Evolutionary conservation across 2,888 invertebrate genomes (phyloP).

Genomic region (Matsumyia berberina): DNA sequence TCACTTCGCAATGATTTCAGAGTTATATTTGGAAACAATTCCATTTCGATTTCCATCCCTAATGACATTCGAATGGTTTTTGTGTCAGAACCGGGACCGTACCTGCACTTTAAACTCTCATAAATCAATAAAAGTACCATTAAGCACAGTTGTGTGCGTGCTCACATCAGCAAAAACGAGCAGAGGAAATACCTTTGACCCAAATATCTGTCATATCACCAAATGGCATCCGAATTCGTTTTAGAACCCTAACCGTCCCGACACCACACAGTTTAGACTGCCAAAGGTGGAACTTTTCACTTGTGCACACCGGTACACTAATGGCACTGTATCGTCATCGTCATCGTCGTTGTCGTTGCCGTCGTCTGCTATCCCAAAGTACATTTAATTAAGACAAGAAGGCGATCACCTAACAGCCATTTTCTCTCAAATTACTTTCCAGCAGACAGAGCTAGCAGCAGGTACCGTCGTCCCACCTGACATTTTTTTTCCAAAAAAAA

Average conservation of each 20-base stretch:
- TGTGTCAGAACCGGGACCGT: background rate
- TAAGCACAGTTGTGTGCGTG: constrained; percentile 18
- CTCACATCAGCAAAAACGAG: background rate
- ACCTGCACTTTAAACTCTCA: constrained; percentile 13
- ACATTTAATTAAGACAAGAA: constrained; percentile 66
- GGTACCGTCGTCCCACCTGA: background rate
- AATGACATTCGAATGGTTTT: constrained; percentile 19
- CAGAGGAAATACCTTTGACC: constrained; percentile 6
- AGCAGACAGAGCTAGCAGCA: background rate
- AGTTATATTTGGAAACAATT: no score
- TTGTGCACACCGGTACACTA: constrained; percentile 3
- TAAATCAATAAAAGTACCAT: constrained; percentile 45
- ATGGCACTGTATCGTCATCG: constrained; percentile 16
- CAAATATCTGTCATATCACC: constrained; percentile 11
- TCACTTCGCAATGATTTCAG: no score
- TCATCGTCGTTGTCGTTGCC: background rate
- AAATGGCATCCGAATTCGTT: background rate
- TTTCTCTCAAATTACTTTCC: constrained; percentile 34
- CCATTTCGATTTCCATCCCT: constrained; percentile 7
- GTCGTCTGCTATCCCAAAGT: constrained; percentile 3
- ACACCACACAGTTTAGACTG: constrained; percentile 2
- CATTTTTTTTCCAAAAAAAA: constrained; percentile 23
- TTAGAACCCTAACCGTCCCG: background rate
- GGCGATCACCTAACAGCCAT: constrained; percentile 46
- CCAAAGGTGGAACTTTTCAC: constrained; percentile 11